These are phyloP conservation scores for Arizona elegans DNA, from an alignment of 2,113 vertebrate species.

Conservation along the genomic window DNA sequence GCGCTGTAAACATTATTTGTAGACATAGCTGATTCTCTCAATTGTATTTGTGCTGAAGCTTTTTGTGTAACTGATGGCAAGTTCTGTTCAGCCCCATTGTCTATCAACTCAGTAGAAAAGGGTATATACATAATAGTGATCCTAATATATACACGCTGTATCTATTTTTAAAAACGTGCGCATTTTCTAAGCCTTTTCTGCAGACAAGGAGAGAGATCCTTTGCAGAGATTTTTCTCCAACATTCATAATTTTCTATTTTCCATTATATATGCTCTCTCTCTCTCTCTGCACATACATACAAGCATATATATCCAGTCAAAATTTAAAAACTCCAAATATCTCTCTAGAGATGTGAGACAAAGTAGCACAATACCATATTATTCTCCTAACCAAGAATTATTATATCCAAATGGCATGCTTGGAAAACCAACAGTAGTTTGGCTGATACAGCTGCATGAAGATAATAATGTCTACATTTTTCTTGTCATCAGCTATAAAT, in stretches of 20 bases:
- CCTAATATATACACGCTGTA: neutral
- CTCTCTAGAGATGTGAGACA: neutral
- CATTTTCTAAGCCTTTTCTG: neutral
- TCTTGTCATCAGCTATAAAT: constrained; percentile 4
- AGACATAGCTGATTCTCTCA: neutral
- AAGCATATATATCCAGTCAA: neutral
- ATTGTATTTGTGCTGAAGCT: neutral
- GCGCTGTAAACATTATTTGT: neutral
- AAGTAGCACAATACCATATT: neutral
- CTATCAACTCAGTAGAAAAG: neutral
- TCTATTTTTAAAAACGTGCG: neutral
- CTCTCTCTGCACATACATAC: neutral
- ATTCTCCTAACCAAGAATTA: neutral
- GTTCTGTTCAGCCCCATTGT: neutral
- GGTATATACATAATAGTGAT: neutral
- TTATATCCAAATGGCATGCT: neutral
- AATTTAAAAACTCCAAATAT: neutral
- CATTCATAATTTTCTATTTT: neutral
- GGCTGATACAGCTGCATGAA: neutral
- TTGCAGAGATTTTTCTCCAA: neutral
- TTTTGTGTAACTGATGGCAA: neutral
- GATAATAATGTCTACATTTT: neutral
- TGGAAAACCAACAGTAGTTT: neutral
- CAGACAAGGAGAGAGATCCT: neutral
- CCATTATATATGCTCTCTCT: neutral